These are phyloP conservation scores for Dendroctonus valens DNA, from an alignment of 1,140 invertebrate genomes.

Conservation along the genomic window DNA sequence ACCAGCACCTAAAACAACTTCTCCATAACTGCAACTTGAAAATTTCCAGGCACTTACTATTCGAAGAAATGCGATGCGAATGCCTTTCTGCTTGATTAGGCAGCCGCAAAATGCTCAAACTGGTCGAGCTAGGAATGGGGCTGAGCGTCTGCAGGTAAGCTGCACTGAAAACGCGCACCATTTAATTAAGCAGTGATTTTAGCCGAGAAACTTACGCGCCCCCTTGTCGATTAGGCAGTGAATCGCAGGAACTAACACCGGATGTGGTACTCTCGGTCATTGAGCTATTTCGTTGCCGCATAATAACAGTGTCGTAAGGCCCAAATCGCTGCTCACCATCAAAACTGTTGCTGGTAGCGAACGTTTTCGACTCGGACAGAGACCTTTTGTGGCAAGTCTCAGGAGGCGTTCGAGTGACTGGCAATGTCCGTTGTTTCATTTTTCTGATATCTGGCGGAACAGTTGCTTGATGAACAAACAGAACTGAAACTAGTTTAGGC, in stretches of 20 bases:
- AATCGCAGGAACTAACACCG: slow-evolving; percentile 76
- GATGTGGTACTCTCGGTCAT: slow-evolving; percentile 76
- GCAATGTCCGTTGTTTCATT: slow-evolving; percentile 57
- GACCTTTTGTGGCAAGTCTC: slow-evolving; percentile 57
- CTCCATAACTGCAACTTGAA: background rate
- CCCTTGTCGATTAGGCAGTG: slow-evolving; percentile 57
- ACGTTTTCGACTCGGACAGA: slow-evolving; percentile 65
- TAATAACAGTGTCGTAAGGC: slow-evolving; percentile 41
- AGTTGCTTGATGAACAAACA: background rate
- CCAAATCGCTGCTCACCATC: slow-evolving; percentile 30
- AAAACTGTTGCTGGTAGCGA: slow-evolving; percentile 46
- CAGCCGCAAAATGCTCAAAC: slow-evolving; percentile 52
- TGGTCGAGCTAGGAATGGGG: slow-evolving; percentile 77
- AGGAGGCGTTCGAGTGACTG: slow-evolving; percentile 52
- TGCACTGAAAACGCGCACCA: slow-evolving; percentile 54
- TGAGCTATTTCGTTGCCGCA: slow-evolving; percentile 53
- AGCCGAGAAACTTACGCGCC: slow-evolving; percentile 49
- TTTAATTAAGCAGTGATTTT: background rate
- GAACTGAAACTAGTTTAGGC: background rate
- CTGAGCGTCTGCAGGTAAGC: slow-evolving; percentile 68
- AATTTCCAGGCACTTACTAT: slow-evolving; percentile 50
- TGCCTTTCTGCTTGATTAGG: slow-evolving; percentile 45
- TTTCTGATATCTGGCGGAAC: slow-evolving; percentile 28
- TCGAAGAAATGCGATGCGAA: slow-evolving; percentile 54
- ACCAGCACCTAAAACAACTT: slow-evolving; percentile 36